Evolutionary conservation across 2,797 vertebrate genomes (phyloP).

Genomic region (Acanthiza pusilla): DNA sequence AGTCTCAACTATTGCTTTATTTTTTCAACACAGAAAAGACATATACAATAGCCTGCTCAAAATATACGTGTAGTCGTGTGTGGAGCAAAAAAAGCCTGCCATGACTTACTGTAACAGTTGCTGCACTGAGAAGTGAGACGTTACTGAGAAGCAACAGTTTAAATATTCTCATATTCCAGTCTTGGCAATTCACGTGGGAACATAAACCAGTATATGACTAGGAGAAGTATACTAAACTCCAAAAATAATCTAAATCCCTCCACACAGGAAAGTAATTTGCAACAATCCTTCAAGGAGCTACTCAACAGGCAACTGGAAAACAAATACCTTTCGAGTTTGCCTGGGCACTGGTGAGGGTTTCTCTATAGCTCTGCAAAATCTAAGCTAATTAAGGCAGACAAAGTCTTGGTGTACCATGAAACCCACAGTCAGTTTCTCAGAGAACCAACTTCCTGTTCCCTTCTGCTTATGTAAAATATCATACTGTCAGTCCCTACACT

Average conservation of each 20-base stretch:
- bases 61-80: neutral
- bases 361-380: neutral
- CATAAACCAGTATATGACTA: neutral
- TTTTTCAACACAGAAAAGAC: neutral
- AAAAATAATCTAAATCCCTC: neutral
- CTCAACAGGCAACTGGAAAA: neutral
- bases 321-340: neutral
- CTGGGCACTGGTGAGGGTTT: neutral
- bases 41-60: neutral
- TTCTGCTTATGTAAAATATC: conserved; percentile 17
- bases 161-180: neutral
- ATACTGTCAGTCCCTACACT: conserved; percentile 15
- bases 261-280: neutral
- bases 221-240: neutral
- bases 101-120: neutral
- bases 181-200: neutral
- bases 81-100: neutral
- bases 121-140: neutral
- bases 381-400: neutral
- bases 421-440: neutral
- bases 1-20: neutral
- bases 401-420: neutral
- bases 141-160: neutral
- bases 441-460: conserved; percentile 15
- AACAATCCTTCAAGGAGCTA: neutral